Evolutionary conservation across 53 echinoderm and acorn worm species (phyloP), one percentile per base, ranked within the genome.

Genomic region (Paracentrotus lividus): DNA sequence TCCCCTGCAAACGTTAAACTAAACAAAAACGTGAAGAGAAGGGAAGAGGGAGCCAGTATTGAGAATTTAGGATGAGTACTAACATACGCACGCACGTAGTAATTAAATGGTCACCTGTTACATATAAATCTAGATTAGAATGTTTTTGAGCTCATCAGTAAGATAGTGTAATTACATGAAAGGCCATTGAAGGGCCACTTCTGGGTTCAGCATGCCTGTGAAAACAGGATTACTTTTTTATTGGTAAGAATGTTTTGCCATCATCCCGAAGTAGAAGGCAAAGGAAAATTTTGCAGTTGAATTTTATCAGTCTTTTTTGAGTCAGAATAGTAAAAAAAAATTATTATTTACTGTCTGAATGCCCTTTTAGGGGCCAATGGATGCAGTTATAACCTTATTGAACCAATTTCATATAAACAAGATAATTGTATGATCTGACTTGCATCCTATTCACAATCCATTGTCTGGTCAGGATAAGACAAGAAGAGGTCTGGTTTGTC

Each of bases 81-180:
- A 47, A 81, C 27, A 12, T 20, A 32, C 7, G 42, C n/a, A n/a
- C n/a, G n/a, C n/a, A n/a, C n/a, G n/a, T n/a, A n/a, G n/a, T n/a
- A n/a, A n/a, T n/a, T n/a, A n/a, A n/a, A 10, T 81, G 44, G 47
- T 81, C 81, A 81, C 81, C 81, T 81, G 81, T 81, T 81, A 47
- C 47, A 81, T 26, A 81, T 81, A 81, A 81, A 81, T 81, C 81
- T 81, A 45, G 49, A 26, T 47, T 24, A 21, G 47, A 26, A 47
- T 47, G n/a, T 81, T 76, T 47, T 14, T 78, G 23, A 20, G 32
- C 47, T 78, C 78, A 24, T 45, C 21, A 45, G 3, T n/a, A 24
- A 81, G 47, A n/a, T 81, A 49, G 47, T 81, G 27, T 81, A 27
- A 81, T 81, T 81, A 81, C 27, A 47, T 81, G 81, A 81, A 81